phyloP scores from a whole-genome alignment of 2,888 invertebrate species.

The Scelioninae gen. 1 region DNA sequence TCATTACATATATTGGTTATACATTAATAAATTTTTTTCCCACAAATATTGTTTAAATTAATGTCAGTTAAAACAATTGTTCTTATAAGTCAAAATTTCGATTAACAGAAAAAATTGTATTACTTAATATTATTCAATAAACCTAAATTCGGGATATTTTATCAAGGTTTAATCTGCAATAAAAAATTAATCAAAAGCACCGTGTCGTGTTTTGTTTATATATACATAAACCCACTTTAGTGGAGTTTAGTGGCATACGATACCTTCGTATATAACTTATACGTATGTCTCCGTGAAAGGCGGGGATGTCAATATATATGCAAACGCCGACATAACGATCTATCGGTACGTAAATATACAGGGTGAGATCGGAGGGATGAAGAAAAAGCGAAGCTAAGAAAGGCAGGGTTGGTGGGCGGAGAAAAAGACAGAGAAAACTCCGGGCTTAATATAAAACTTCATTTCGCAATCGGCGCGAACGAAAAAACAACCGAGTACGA shows the following conservation, averaged over 20 bases:
- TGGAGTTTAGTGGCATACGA: constrained; percentile 61
- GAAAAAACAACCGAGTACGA: constrained; percentile 77
- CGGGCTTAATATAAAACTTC: constrained; percentile 84
- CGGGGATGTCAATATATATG: constrained; percentile 83
- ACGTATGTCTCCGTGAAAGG: constrained; percentile 72
- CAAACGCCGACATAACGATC: constrained; percentile 84
- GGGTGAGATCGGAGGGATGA: constrained; percentile 75
- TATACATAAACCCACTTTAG: constrained; percentile 59
- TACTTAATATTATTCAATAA: neutral
- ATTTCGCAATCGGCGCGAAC: constrained; percentile 83
- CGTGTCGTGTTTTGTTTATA: constrained; percentile 49
- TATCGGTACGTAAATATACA: constrained; percentile 83
- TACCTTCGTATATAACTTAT: constrained; percentile 68
- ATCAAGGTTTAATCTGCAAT: constrained; percentile 16
- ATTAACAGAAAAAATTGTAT: neutral
- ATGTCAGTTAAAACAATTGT: too few relatives aligned
- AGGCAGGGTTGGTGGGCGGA: constrained; percentile 73
- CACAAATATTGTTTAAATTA: too few relatives aligned
- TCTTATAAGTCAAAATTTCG: too few relatives aligned
- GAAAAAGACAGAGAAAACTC: constrained; percentile 77
- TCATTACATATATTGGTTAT: too few relatives aligned
- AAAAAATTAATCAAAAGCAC: constrained; percentile 61
- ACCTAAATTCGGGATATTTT: neutral
- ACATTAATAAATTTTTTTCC: too few relatives aligned
- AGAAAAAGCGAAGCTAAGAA: constrained; percentile 70